Conservation (phyloP, 2,888 invertebrate species). For the Cosmia trapezina region DNA sequence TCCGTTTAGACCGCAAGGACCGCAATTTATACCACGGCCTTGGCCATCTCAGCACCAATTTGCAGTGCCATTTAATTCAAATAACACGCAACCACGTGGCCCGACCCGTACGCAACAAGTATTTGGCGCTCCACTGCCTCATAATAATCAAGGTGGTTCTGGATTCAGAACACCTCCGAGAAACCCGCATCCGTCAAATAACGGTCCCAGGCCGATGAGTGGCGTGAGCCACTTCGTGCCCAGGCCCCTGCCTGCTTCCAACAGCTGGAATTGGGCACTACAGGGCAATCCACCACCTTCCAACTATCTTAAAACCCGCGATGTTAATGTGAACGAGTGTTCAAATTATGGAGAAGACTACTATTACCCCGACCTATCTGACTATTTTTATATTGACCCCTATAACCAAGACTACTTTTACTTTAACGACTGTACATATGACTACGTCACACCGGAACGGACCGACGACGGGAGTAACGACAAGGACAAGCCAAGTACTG, state of each 20-base stretch:
- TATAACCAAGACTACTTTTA: background rate
- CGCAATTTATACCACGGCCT: background rate
- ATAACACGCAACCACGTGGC: background rate
- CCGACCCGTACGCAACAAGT: background rate
- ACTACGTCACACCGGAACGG: background rate
- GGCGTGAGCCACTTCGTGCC: background rate
- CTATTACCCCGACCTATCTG: background rate
- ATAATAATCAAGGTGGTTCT: background rate
- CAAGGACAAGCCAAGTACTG: background rate
- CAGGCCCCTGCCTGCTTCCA: background rate
- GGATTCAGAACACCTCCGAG: background rate
- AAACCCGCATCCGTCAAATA: background rate
- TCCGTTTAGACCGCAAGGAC: background rate
- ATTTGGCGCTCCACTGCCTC: background rate
- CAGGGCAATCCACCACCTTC: background rate
- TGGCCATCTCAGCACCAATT: background rate
- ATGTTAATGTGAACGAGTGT: background rate
- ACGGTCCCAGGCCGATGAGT: background rate
- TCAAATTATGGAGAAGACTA: background rate
- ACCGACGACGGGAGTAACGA: background rate
- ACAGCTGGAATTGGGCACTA: conserved; percentile 2
- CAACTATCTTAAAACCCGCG: background rate
- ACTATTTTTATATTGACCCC: background rate
- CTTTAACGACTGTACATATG: background rate
- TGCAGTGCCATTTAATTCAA: background rate